phyloP scores from a whole-genome alignment of 2,797 vertebrate species.

The Lacerta bilineata region DNA sequence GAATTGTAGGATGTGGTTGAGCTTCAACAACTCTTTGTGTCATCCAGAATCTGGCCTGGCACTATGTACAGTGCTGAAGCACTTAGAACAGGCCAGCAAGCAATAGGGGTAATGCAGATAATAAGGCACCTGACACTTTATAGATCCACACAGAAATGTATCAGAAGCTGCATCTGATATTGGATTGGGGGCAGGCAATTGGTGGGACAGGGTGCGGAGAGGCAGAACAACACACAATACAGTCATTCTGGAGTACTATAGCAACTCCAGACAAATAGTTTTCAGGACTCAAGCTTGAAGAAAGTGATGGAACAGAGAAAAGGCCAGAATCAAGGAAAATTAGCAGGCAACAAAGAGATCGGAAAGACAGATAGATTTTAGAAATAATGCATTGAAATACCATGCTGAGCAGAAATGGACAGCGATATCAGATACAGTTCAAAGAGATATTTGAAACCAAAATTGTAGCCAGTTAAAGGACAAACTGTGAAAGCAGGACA shows the following conservation, averaged over 20 bases:
- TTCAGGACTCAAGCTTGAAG: neutral
- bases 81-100: neutral
- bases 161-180: neutral
- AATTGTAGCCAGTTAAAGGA: neutral
- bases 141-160: neutral
- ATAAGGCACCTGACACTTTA: neutral
- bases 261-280: neutral
- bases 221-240: neutral
- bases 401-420: neutral
- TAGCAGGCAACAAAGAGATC: neutral
- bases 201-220: neutral
- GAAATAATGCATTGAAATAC: neutral
- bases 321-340: neutral
- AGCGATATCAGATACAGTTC: conserved; percentile 6
- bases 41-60: neutral
- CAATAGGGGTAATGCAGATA: neutral
- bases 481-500: rapidly evolving
- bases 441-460: conserved; percentile 4
- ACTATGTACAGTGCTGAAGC: neutral
- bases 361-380: neutral
- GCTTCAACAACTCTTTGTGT: too few relatives aligned
- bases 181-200: neutral
- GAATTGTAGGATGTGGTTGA: neutral
- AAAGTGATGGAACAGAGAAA: neutral
- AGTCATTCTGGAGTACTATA: neutral